Evolutionary conservation across 2,797 vertebrate species (phyloP).

Genomic region (Knipowitschia caucasica): DNA sequence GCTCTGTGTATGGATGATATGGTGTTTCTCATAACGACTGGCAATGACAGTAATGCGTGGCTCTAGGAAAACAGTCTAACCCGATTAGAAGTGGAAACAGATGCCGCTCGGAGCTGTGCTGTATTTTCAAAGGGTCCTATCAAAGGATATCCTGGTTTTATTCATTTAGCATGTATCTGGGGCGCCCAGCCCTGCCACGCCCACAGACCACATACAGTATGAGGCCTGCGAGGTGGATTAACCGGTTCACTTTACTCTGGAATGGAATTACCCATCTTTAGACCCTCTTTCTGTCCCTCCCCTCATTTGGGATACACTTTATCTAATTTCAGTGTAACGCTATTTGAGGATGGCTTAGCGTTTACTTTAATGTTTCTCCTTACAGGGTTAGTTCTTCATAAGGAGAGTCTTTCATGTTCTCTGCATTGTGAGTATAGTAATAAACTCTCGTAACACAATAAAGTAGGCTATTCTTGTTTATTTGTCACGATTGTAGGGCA

Average conservation of each 20-base stretch:
- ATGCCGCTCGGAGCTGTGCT: slow-evolving; percentile 60
- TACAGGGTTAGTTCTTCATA: background rate
- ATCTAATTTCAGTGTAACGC: background rate
- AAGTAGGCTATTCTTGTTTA: too few relatives aligned
- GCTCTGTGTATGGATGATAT: slow-evolving; percentile 35
- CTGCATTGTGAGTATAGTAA: background rate
- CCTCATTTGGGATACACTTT: slow-evolving; percentile 14
- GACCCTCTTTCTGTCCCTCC: slow-evolving; percentile 30
- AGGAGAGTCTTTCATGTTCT: background rate
- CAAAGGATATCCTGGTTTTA: slow-evolving; percentile 67
- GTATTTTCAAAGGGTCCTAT: slow-evolving; percentile 66
- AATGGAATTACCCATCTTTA: slow-evolving; percentile 53
- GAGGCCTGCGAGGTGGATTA: slow-evolving; percentile 58
- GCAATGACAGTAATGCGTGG: slow-evolving; percentile 47
- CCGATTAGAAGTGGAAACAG: slow-evolving; percentile 71
- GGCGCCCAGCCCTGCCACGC: slow-evolving; percentile 67
- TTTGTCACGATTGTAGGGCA: too few relatives aligned
- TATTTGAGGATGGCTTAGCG: slow-evolving; percentile 17
- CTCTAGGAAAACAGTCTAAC: slow-evolving; percentile 59
- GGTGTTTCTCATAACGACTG: slow-evolving; percentile 34
- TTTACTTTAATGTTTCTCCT: slow-evolving; percentile 2
- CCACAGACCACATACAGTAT: slow-evolving; percentile 65
- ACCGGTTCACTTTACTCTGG: slow-evolving; percentile 42
- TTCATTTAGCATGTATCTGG: slow-evolving; percentile 72
- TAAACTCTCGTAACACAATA: too few relatives aligned